phyloP scores from a whole-genome alignment of 2,888 invertebrate species.

The Dynastes grantii region DNA sequence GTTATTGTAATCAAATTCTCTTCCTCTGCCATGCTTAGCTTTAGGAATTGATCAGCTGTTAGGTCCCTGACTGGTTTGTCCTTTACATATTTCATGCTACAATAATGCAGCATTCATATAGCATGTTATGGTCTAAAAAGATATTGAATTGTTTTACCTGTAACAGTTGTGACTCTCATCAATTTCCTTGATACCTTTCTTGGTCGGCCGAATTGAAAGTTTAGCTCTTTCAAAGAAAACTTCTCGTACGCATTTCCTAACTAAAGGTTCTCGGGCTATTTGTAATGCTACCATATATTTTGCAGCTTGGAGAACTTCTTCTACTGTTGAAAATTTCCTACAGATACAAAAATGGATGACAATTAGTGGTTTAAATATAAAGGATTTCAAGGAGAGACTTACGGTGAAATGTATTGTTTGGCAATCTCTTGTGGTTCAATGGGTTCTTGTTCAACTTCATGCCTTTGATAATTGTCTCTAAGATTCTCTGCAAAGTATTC shows the following conservation, averaged over 20 bases:
- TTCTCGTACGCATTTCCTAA: slow-evolving; percentile 89
- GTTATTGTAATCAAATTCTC: slow-evolving; percentile 85
- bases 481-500: slow-evolving; percentile 98
- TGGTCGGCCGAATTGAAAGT: slow-evolving; percentile 86
- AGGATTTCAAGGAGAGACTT: slow-evolving; percentile 56
- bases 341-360: slow-evolving; percentile 47
- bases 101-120: slow-evolving; percentile 48
- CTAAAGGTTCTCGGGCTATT: slow-evolving; percentile 91
- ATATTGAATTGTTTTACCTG: slow-evolving; percentile 67
- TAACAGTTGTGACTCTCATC: slow-evolving; percentile 95
- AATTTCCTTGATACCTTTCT: slow-evolving; percentile 93
- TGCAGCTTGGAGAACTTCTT: slow-evolving; percentile 91
- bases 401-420: slow-evolving; percentile 79
- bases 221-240: slow-evolving; percentile 92
- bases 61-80: slow-evolving; percentile 94
- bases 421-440: slow-evolving; percentile 89
- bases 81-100: slow-evolving; percentile 89
- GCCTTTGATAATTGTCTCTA: slow-evolving; percentile 94
- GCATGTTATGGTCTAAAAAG: neutral
- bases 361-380: no score
- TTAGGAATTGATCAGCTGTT: slow-evolving; percentile 91
- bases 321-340: slow-evolving; percentile 79
- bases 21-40: slow-evolving; percentile 85
- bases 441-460: slow-evolving; percentile 94
- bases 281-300: slow-evolving; percentile 97